Percentiles rank a stretch among this genome's conserved stretches.
phyloP scores from a whole-genome alignment of 64 coral and sea anemone genomes.

The Stichodactyla mertensii region DNA sequence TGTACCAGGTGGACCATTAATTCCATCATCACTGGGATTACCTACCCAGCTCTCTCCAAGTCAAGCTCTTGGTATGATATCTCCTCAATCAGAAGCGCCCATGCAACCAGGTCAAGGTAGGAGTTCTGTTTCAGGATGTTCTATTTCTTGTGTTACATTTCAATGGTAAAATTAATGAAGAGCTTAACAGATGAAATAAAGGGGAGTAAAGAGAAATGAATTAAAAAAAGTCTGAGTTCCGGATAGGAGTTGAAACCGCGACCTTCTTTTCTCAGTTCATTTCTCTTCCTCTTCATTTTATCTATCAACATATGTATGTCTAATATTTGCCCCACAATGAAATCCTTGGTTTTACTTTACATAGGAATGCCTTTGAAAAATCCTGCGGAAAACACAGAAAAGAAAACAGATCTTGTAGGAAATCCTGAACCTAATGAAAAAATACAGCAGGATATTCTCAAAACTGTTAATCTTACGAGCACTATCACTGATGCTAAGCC shows the following conservation, averaged over 20 bases:
- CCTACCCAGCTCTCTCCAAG: not conserved
- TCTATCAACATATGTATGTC: too few relatives aligned
- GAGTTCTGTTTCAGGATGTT: not conserved
- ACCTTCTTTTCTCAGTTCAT: too few relatives aligned
- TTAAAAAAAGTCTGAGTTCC: too few relatives aligned
- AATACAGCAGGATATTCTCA: not conserved
- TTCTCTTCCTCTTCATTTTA: too few relatives aligned
- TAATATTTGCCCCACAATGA: too few relatives aligned
- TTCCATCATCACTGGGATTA: not conserved
- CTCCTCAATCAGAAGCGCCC: not conserved
- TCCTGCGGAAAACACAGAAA: not conserved
- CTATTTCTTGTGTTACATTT: not conserved
- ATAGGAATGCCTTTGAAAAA: not conserved
- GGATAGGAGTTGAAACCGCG: too few relatives aligned
- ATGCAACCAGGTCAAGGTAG: not conserved
- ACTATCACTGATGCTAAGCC: conserved; percentile 69
- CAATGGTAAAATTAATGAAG: not conserved
- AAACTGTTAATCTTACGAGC: conserved; percentile 23
- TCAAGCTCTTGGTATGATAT: conserved; percentile 10
- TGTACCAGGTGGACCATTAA: not conserved
- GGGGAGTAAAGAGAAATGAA: too few relatives aligned
- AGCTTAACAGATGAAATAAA: not conserved
- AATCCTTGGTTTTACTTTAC: not conserved
- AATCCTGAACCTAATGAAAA: not conserved
- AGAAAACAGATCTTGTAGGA: not conserved